These are phyloP conservation scores for Leptogaster cylindrica DNA, from an alignment of 2,888 invertebrate species.

Conservation along the genomic window DNA sequence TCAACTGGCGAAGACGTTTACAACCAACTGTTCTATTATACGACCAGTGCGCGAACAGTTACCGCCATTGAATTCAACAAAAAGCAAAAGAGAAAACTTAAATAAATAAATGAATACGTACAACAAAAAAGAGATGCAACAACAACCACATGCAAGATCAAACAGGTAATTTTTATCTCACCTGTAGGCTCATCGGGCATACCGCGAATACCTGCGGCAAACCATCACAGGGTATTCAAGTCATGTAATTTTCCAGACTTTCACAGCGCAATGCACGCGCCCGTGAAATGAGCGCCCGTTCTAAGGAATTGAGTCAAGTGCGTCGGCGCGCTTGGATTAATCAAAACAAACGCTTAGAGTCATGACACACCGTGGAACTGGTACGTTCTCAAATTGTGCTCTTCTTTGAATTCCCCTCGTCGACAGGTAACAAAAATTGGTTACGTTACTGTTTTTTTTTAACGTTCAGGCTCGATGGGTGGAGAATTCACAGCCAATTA, in stretches of 20 bases:
- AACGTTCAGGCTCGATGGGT: no score
- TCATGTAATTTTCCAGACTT: no score
- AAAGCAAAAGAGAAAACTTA: no score
- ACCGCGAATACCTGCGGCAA: background rate
- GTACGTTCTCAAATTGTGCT: no score
- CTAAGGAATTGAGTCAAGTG: conserved; percentile 7
- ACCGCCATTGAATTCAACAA: background rate
- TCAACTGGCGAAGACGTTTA: conserved; percentile 1
- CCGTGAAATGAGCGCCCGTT: background rate
- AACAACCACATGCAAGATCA: background rate
- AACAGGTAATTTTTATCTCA: background rate
- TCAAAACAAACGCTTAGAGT: conserved; percentile 13
- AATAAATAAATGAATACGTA: no score
- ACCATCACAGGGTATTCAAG: background rate
- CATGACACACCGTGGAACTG: background rate
- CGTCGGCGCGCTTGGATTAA: conserved; percentile 5
- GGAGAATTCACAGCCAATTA: no score
- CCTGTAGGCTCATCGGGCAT: background rate
- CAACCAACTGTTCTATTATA: background rate
- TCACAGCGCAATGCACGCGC: no score
- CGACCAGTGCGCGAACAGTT: background rate
- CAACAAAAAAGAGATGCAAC: no score
- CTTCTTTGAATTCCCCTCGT: no score
- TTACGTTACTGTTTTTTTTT: no score
- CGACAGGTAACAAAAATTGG: no score